Evolutionary conservation across 2,113 vertebrate genomes (phyloP).

Genomic region (Charadrius vociferus): DNA sequence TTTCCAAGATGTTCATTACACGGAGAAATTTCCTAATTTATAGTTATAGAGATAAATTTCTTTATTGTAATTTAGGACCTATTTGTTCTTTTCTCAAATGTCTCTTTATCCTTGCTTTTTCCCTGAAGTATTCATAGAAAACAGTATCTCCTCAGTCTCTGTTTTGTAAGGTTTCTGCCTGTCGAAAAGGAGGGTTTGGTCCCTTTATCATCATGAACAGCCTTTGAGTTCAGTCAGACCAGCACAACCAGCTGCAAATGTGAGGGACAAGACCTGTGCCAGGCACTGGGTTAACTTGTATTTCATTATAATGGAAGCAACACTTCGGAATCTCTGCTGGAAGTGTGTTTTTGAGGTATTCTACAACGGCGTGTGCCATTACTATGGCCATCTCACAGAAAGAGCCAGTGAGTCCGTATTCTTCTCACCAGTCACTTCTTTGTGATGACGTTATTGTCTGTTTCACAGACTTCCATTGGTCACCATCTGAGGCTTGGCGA

Average conservation of each 20-base stretch:
- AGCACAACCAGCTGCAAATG: not conserved
- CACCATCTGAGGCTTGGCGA: not conserved
- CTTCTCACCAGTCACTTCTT: not conserved
- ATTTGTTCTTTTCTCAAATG: not conserved
- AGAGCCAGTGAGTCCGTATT: not conserved
- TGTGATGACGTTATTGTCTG: not conserved
- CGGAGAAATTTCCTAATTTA: not conserved
- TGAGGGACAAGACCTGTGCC: not conserved
- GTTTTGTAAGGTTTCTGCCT: not conserved
- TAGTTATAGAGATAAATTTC: not conserved
- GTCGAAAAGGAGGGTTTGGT: not conserved
- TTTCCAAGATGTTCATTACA: not conserved
- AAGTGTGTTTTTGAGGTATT: not conserved
- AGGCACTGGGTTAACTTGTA: not conserved
- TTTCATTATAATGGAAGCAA: not conserved
- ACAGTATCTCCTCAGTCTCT: not conserved
- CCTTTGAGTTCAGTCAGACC: not conserved
- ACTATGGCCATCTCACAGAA: not conserved
- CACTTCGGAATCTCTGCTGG: not conserved
- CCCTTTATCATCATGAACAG: not conserved
- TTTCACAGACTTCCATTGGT: not conserved
- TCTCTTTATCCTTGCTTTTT: not conserved
- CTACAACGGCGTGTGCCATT: accelerated
- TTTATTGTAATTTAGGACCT: not conserved
- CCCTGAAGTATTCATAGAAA: not conserved